Conservation (phyloP, 1,140 invertebrate species). For the Heliconius eleuchia region DNA sequence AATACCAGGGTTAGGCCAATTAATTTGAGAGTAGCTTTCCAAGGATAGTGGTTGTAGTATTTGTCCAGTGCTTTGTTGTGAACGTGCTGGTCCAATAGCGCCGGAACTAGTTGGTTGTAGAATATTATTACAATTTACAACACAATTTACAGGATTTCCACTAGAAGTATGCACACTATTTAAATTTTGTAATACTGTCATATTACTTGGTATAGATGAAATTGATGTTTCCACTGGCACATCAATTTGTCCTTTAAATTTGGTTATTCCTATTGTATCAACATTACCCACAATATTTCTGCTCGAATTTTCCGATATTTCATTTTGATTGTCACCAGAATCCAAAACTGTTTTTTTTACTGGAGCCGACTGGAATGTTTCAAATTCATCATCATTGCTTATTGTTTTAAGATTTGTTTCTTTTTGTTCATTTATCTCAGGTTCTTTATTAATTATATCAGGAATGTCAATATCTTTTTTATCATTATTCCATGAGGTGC, state of each 20-base stretch:
- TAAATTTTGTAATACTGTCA: slow-evolving; percentile 13
- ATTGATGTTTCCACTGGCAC: slow-evolving; percentile 8
- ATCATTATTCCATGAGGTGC: slow-evolving; percentile 47
- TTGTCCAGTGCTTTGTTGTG: slow-evolving; percentile 67
- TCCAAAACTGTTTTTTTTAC: slow-evolving; percentile 14
- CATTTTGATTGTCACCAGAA: not conserved
- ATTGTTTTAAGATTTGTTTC: slow-evolving; percentile 20
- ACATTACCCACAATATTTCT: not conserved
- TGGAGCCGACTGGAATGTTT: slow-evolving; percentile 74
- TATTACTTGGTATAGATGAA: slow-evolving; percentile 17
- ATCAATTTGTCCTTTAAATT: not conserved
- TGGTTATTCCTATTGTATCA: not conserved
- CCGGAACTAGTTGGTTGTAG: slow-evolving; percentile 53
- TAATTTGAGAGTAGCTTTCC: slow-evolving; percentile 82
- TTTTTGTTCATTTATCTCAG: not conserved
- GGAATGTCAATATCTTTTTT: slow-evolving; percentile 31
- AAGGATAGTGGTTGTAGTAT: slow-evolving; percentile 77
- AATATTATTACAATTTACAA: slow-evolving; percentile 38
- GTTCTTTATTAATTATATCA: not conserved
- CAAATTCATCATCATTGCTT: slow-evolving; percentile 70
- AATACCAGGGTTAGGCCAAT: slow-evolving; percentile 85
- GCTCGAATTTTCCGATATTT: not conserved
- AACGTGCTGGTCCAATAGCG: slow-evolving; percentile 31
- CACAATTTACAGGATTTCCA: slow-evolving; percentile 12
- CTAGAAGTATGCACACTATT: not conserved